Evolutionary conservation across 1,140 invertebrate genomes (phyloP), one percentile per base, ranked within the genome.

Genomic region (Heliconius hermathena): DNA sequence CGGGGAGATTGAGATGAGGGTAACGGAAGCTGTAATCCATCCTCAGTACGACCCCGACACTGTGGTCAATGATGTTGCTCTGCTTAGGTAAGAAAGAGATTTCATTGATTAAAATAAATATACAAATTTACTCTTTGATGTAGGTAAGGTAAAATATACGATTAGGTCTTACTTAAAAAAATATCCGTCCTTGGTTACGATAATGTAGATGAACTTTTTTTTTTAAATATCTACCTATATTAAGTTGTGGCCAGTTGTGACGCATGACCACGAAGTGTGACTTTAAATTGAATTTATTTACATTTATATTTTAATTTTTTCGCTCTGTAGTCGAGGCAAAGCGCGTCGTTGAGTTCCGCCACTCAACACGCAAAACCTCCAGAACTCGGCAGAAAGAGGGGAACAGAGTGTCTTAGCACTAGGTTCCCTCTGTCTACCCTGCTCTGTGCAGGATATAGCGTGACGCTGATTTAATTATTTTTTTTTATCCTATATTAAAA

Each of bases 21-120:
- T 99, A 38, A 95, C 96, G 26, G 96, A 96, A 72, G 96, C 97
- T 70, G 89, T 97, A 81, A 96, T 97, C 36, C 98, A 99, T 95
- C 98, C 98, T 0, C 95, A 96, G 29, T 99, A 98, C 90, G 97
- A 99, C 87, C 96, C 96, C 26, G 96, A 97, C 76, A 99, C 98
- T 0, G 98, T 99, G 38, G 97, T 99, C 88, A 98, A 98, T 89
- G 98, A 99, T 91, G 97, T 99, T 33, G 98, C 98, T 5, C 93
- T 99, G 71, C 92, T 99, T 20, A 95, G 96, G 93, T 95, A 84
- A 87, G 20, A 22, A 22, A 2, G 9, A 3, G 18, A 54, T 57
- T 11, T 57, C n/a, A 22, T 57, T n/a, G 20, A 11, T 52, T 52
- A 5, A 16, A 52, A 52, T 52, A 52, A 52, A 71, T 18, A 46